Evolutionary conservation across 2,797 vertebrate species (phyloP).

Genomic region (Sebastes melanostomus): DNA sequence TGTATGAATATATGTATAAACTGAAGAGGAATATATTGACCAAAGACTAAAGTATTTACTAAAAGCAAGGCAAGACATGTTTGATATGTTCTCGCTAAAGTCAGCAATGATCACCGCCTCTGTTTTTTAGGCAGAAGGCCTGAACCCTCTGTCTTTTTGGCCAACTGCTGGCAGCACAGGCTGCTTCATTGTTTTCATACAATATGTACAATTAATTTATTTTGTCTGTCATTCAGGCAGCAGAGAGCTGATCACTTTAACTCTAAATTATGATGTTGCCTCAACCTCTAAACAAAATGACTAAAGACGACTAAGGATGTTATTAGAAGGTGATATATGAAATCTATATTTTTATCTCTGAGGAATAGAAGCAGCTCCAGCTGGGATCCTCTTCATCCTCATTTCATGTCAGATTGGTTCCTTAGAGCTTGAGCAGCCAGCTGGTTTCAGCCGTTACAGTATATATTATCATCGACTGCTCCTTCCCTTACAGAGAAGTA

Average conservation of each 20-base stretch:
- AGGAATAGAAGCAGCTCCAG: constrained; percentile 47
- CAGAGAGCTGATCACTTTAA: constrained; percentile 51
- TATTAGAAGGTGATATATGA: constrained; percentile 34
- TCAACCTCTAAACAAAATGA: constrained; percentile 34
- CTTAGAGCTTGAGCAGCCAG: constrained; percentile 57
- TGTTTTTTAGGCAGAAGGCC: constrained; percentile 45
- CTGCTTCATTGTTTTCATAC: constrained; percentile 61
- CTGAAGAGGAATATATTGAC: constrained; percentile 82
- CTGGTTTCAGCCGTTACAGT: constrained; percentile 53
- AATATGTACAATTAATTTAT: constrained; percentile 66
- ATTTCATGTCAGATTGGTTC: constrained; percentile 46
- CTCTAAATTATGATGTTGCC: constrained; percentile 46
- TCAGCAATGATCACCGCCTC: constrained; percentile 63
- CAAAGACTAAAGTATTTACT: constrained; percentile 88
- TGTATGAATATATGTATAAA: constrained; percentile 81
- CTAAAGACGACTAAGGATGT: constrained; percentile 58
- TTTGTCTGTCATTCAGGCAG: constrained; percentile 62
- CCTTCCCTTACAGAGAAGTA: constrained; percentile 66
- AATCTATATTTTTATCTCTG: constrained; percentile 63
- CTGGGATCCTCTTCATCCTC: constrained; percentile 48
- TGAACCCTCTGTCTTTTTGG: constrained; percentile 43
- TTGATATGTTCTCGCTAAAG: constrained; percentile 70
- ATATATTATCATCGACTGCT: constrained; percentile 54
- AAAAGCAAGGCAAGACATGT: constrained; percentile 78
- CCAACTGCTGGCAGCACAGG: constrained; percentile 47